Evolutionary conservation across 2,888 invertebrate genomes (phyloP).

Genomic region (Neuroscelio doddi): DNA sequence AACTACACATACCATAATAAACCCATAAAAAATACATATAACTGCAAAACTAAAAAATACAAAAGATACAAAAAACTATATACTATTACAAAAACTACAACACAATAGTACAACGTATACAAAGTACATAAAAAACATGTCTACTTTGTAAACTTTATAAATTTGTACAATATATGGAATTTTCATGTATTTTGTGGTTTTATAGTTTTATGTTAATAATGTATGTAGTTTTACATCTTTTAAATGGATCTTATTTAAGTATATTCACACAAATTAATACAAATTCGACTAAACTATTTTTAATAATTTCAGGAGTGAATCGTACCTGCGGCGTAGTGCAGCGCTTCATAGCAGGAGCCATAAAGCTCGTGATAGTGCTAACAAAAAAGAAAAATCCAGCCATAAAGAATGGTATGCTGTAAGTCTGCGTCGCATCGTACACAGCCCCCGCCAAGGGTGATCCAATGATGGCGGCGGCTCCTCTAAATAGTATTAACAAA

Average conservation of each 20-base stretch:
- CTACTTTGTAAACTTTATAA: too few relatives aligned
- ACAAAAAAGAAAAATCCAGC: conserved; percentile 91
- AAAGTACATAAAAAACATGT: too few relatives aligned
- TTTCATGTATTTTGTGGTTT: too few relatives aligned
- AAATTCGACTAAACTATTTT: background rate
- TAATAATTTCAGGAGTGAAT: background rate
- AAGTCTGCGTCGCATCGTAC: conserved; percentile 89
- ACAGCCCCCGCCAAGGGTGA: conserved; percentile 90
- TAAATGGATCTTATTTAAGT: background rate
- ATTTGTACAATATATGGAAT: too few relatives aligned
- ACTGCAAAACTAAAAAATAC: too few relatives aligned
- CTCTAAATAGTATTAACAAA: conserved; percentile 94
- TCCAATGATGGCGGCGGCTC: conserved; percentile 92
- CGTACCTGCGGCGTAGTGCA: conserved; percentile 69
- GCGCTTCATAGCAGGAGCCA: conserved; percentile 83
- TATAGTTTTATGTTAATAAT: too few relatives aligned
- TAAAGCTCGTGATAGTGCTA: conserved; percentile 88
- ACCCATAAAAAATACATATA: too few relatives aligned
- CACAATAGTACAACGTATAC: too few relatives aligned
- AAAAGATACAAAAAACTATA: too few relatives aligned
- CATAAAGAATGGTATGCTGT: conserved; percentile 92
- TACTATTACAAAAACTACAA: too few relatives aligned
- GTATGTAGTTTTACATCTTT: too few relatives aligned
- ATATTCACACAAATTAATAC: background rate
- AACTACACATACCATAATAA: too few relatives aligned